These are phyloP conservation scores for Clarias gariepinus DNA, from an alignment of 2,113 vertebrate genomes.

Conservation along the genomic window DNA sequence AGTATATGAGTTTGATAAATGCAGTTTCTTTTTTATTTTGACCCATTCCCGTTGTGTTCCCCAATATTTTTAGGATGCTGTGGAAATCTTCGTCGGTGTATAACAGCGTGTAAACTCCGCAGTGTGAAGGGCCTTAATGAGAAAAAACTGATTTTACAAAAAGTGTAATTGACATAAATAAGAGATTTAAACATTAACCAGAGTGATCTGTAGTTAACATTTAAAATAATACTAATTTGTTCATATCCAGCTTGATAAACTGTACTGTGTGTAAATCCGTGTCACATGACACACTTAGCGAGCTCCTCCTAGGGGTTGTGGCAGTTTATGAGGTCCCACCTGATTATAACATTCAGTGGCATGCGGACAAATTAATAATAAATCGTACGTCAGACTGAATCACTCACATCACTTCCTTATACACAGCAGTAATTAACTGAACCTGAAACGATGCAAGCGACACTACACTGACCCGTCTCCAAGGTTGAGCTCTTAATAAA, in stretches of 20 bases:
- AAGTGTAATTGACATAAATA: neutral
- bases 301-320: constrained; percentile 41
- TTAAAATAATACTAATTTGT: neutral
- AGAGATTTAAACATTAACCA: neutral
- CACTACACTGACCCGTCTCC: constrained; percentile 46
- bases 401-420: constrained; percentile 51
- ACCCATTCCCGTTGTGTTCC: too few relatives aligned
- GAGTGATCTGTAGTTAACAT: neutral
- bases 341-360: constrained; percentile 11
- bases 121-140: neutral
- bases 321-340: constrained; percentile 25
- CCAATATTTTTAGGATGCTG: too few relatives aligned
- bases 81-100: too few relatives aligned
- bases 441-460: constrained; percentile 41
- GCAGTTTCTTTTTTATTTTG: too few relatives aligned
- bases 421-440: constrained; percentile 53
- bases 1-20: too few relatives aligned
- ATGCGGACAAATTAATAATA: constrained; percentile 45
- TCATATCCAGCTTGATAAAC: neutral
- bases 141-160: neutral
- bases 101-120: too few relatives aligned
- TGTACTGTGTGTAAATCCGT: neutral
- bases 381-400: constrained; percentile 41
- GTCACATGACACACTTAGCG: constrained; percentile 50
- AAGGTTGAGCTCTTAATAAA: constrained; percentile 56